Conservation (phyloP, 2,113 vertebrate genomes). For the Chitala chitala region DNA sequence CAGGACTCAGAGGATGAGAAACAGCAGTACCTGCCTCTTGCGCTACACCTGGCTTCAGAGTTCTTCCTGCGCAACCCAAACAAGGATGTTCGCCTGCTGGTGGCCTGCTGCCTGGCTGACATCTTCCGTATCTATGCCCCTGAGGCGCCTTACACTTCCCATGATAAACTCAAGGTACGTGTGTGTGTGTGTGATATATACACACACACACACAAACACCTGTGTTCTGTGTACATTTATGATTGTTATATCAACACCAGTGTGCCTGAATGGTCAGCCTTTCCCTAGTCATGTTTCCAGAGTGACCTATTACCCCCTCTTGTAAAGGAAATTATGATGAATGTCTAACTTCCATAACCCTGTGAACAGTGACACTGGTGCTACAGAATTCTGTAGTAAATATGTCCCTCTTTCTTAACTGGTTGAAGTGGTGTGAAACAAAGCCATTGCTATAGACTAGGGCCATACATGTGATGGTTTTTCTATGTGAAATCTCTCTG, state of each 20-base stretch:
- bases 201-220: not conserved
- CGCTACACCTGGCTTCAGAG: constrained; percentile 96
- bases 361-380: not conserved
- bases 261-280: not conserved
- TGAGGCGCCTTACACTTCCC: constrained; percentile 97
- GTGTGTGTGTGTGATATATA: too few relatives aligned
- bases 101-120: constrained; percentile 97
- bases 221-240: not conserved
- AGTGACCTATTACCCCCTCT: too few relatives aligned
- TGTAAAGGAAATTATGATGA: not conserved
- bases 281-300: not conserved
- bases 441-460: not conserved
- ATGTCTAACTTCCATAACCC: not conserved
- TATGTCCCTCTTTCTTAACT: not conserved
- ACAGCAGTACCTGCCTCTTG: constrained; percentile 93
- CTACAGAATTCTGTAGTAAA: not conserved
- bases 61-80: constrained; percentile 99
- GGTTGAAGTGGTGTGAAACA: not conserved
- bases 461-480: not conserved
- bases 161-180: constrained; percentile 96
- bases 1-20: constrained; percentile 99
- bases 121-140: constrained; percentile 99
- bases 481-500: not conserved
- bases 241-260: not conserved
- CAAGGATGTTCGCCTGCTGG: constrained; percentile 95